Percentiles rank a stretch among this genome's conserved stretches.
Conservation (phyloP, 2,888 invertebrate species). For the Poecilobothrus nobilitatus region DNA sequence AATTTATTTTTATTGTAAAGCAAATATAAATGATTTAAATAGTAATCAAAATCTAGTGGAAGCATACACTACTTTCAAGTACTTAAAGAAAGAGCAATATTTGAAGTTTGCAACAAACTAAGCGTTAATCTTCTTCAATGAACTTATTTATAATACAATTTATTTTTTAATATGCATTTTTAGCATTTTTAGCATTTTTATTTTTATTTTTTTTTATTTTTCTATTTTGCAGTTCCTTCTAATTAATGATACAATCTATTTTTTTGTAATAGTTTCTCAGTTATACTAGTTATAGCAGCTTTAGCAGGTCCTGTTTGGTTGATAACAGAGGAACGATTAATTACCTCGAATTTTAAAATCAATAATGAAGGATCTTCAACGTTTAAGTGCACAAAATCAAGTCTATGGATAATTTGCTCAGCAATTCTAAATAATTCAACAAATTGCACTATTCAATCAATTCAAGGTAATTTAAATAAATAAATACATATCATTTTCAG, state of each 20-base stretch:
- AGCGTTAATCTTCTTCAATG: too few species aligned
- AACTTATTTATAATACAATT: too few species aligned
- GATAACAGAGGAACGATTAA: constrained; percentile 76
- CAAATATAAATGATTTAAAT: too few species aligned
- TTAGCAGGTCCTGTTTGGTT: constrained; percentile 64
- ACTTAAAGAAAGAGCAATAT: too few species aligned
- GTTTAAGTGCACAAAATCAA: constrained; percentile 43
- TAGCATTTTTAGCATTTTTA: too few species aligned
- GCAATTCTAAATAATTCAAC: constrained; percentile 37
- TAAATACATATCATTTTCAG: too few species aligned
- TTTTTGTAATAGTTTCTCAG: constrained; percentile 36
- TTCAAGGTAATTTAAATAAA: neutral
- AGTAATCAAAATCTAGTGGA: too few species aligned
- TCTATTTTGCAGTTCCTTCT: neutral
- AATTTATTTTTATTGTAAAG: too few species aligned
- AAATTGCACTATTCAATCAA: constrained; percentile 5
- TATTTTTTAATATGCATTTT: too few species aligned
- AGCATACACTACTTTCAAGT: too few species aligned
- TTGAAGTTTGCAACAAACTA: too few species aligned
- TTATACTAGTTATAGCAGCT: constrained; percentile 43
- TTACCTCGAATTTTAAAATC: constrained; percentile 52
- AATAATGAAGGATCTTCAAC: constrained; percentile 41
- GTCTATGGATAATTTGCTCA: constrained; percentile 43
- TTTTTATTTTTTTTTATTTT: constrained; percentile 5
- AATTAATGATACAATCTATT: too few species aligned